Percentiles rank a stretch among this genome's conserved stretches.
phyloP scores from a whole-genome alignment of 2,113 vertebrate species.

The Spea multiplicata region DNA sequence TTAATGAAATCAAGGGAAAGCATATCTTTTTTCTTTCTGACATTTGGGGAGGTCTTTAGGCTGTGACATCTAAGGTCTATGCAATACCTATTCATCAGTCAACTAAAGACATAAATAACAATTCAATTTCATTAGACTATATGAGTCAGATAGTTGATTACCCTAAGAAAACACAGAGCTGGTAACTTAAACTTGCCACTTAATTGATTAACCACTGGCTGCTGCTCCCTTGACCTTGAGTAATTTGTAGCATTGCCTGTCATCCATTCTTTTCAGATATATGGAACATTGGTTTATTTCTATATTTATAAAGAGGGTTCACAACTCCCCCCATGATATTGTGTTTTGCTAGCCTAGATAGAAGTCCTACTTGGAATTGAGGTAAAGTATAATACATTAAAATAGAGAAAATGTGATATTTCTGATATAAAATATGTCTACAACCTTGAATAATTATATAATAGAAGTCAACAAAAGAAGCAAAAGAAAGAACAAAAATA shows the following conservation, averaged over 20 bases:
- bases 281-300: slow-evolving; percentile 17
- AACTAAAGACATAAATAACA: slow-evolving; percentile 59
- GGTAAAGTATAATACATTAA: too few species aligned
- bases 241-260: slow-evolving; percentile 64
- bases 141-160: slow-evolving; percentile 64
- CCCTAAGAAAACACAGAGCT: slow-evolving; percentile 62
- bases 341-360: too few species aligned
- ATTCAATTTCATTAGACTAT: slow-evolving; percentile 63
- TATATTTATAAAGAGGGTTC: slow-evolving; percentile 12
- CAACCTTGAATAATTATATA: too few species aligned
- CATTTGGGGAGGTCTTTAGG: slow-evolving; percentile 56
- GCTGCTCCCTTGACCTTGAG: slow-evolving; percentile 62
- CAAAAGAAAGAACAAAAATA: too few species aligned
- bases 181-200: slow-evolving; percentile 52
- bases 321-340: too few species aligned
- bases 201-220: slow-evolving; percentile 63
- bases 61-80: slow-evolving; percentile 60
- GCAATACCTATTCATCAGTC: slow-evolving; percentile 57
- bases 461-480: too few species aligned
- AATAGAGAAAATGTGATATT: too few species aligned
- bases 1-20: slow-evolving; percentile 54
- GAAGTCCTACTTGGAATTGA: too few species aligned
- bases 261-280: slow-evolving; percentile 57
- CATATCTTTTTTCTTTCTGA: slow-evolving; percentile 59
- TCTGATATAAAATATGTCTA: too few species aligned